phyloP scores from a whole-genome alignment of 1,140 invertebrate genomes.

The Rhyzopertha dominica region DNA sequence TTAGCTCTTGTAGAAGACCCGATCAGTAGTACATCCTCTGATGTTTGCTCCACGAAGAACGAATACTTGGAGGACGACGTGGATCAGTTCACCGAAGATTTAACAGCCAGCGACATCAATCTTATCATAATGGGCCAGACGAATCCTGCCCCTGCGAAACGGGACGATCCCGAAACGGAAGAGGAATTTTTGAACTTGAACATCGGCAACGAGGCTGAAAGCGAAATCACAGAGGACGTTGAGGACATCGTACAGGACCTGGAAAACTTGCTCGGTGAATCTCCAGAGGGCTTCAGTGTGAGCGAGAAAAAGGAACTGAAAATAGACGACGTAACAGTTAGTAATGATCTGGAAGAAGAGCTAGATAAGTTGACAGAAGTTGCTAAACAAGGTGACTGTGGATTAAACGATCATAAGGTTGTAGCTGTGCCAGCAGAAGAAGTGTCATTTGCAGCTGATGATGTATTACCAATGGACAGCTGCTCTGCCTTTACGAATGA shows the following conservation, averaged over 20 bases:
- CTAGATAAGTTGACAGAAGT: no score
- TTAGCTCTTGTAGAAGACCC: constrained; percentile 34
- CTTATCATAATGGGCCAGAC: constrained; percentile 7
- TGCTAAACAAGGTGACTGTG: no score
- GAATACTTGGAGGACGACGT: neutral
- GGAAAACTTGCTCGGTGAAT: constrained; percentile 39
- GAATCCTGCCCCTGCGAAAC: constrained; percentile 1
- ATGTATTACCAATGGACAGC: constrained; percentile 5
- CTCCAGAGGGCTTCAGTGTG: constrained; percentile 9
- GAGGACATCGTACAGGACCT: constrained; percentile 43
- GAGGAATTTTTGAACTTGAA: constrained; percentile 38
- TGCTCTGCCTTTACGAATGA: no score
- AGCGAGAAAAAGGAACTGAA: neutral
- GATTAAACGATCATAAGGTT: neutral
- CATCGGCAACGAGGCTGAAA: constrained; percentile 27
- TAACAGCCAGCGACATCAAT: constrained; percentile 11
- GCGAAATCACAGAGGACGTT: constrained; percentile 42
- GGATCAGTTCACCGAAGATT: constrained; percentile 4
- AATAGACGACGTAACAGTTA: neutral
- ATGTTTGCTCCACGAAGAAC: constrained; percentile 17
- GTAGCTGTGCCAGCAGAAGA: constrained; percentile 1
- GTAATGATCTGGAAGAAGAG: no score
- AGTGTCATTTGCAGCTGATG: constrained; percentile 3
- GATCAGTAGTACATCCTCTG: constrained; percentile 38
- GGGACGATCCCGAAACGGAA: constrained; percentile 15